phyloP scores from a whole-genome alignment of 1,140 invertebrate species.

The Lucilia sericata region DNA sequence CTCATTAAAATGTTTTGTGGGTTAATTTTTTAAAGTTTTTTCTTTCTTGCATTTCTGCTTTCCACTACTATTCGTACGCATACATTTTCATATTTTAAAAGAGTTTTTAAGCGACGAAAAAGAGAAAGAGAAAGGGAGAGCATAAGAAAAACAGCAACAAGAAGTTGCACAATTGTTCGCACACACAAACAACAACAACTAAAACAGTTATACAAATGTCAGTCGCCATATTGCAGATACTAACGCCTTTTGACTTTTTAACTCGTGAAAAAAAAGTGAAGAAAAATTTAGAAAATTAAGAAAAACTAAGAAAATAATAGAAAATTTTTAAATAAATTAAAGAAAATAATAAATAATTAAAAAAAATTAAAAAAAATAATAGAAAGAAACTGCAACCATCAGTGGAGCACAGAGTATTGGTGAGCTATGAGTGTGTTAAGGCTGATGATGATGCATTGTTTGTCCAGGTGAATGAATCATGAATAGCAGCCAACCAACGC shows the following conservation, averaged over 20 bases:
- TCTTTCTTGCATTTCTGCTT: background rate
- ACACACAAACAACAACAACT: background rate
- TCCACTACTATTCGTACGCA: slow-evolving; percentile 15
- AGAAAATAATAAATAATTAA: background rate
- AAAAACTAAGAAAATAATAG: slow-evolving; percentile 10
- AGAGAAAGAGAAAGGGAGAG: background rate
- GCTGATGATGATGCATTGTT: no score
- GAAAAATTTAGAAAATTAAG: slow-evolving; percentile 5
- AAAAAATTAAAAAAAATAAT: background rate
- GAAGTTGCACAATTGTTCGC: background rate
- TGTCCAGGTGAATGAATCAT: background rate
- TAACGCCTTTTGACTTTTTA: slow-evolving; percentile 19
- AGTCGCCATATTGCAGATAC: slow-evolving; percentile 18
- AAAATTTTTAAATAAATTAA: no score
- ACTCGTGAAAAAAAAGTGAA: background rate
- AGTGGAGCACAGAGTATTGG: no score
- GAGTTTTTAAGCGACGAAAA: background rate
- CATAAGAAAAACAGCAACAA: background rate
- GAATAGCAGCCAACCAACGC: slow-evolving; percentile 11
- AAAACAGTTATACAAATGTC: background rate
- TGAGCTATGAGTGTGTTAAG: background rate
- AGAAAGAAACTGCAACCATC: no score
- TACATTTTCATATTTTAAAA: background rate
- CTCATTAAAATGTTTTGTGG: background rate
- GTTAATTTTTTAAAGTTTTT: slow-evolving; percentile 13